Conservation (phyloP, 2,797 vertebrate species). For the Tinamus major region DNA sequence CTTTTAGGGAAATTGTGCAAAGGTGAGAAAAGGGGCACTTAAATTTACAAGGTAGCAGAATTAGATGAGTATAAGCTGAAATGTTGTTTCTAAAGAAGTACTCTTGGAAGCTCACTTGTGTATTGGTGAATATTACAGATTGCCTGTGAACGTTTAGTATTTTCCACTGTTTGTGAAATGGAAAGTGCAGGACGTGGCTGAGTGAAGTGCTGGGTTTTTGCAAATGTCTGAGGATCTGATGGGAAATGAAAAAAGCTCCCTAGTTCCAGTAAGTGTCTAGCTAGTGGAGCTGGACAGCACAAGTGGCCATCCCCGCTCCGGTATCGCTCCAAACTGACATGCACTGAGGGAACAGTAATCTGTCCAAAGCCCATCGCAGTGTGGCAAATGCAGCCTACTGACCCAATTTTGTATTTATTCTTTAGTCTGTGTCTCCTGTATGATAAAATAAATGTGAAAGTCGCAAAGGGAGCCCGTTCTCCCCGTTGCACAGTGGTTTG, state of each 20-base stretch:
- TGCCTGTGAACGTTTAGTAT: slow-evolving; percentile 55
- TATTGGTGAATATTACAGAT: slow-evolving; percentile 30
- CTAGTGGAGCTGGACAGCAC: not conserved
- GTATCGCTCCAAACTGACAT: slow-evolving; percentile 45
- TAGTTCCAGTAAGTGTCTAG: not conserved
- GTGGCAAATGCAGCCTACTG: slow-evolving; percentile 47
- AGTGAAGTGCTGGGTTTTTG: not conserved
- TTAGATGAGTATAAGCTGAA: not conserved
- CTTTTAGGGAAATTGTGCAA: not conserved
- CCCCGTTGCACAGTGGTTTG: slow-evolving; percentile 73
- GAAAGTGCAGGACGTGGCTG: slow-evolving; percentile 49
- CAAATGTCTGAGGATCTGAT: not conserved
- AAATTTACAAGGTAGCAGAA: slow-evolving; percentile 8
- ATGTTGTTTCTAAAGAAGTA: slow-evolving; percentile 20
- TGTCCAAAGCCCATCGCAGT: slow-evolving; percentile 16
- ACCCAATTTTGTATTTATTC: slow-evolving; percentile 66
- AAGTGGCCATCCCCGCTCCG: not conserved
- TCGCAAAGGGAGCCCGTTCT: slow-evolving; percentile 43
- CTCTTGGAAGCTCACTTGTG: slow-evolving; percentile 23
- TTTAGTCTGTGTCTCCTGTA: slow-evolving; percentile 55
- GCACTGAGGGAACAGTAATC: slow-evolving; percentile 36
- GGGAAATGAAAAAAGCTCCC: not conserved
- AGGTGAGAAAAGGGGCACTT: not conserved
- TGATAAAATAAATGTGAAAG: slow-evolving; percentile 73
- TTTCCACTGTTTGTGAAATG: slow-evolving; percentile 58